Percentiles rank a stretch among this genome's conserved stretches.
Conservation (phyloP, 2,888 invertebrate genomes). For the Biston stratarius region DNA sequence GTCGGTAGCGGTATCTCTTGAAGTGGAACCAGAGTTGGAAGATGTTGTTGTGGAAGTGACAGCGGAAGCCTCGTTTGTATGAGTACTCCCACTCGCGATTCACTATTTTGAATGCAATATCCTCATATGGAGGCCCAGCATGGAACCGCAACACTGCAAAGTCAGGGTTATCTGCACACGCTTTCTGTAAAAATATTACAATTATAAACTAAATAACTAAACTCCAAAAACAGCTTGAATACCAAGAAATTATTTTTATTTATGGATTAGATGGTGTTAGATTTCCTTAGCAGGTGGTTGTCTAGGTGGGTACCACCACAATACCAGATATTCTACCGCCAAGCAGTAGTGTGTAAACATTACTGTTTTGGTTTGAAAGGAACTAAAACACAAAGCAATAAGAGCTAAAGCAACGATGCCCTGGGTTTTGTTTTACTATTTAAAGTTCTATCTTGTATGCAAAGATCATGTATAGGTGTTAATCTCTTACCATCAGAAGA, state of each 20-base stretch:
- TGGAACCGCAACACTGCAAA: slow-evolving; percentile 98
- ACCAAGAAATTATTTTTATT: not conserved
- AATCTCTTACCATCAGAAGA: no score
- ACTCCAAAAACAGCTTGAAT: not conserved
- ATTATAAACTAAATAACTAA: not conserved
- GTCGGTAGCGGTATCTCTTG: slow-evolving; percentile 97
- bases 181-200: slow-evolving; percentile 87
- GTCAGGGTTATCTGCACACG: slow-evolving; percentile 96
- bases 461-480: no score
- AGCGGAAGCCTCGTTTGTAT: slow-evolving; percentile 98
- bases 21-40: slow-evolving; percentile 99
- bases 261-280: not conserved
- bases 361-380: no score
- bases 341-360: no score
- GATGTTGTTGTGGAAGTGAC: slow-evolving; percentile 99
- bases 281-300: no score
- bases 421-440: no score
- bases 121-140: slow-evolving; percentile 99
- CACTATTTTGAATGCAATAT: slow-evolving; percentile 99
- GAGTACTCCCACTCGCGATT: slow-evolving; percentile 99
- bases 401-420: no score
- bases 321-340: no score
- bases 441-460: no score
- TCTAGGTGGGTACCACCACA: no score
- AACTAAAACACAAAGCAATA: no score